Evolutionary conservation across 2,888 invertebrate genomes (phyloP), one percentile per base, ranked within the genome.

Genomic region (Pilophorus perplexus): DNA sequence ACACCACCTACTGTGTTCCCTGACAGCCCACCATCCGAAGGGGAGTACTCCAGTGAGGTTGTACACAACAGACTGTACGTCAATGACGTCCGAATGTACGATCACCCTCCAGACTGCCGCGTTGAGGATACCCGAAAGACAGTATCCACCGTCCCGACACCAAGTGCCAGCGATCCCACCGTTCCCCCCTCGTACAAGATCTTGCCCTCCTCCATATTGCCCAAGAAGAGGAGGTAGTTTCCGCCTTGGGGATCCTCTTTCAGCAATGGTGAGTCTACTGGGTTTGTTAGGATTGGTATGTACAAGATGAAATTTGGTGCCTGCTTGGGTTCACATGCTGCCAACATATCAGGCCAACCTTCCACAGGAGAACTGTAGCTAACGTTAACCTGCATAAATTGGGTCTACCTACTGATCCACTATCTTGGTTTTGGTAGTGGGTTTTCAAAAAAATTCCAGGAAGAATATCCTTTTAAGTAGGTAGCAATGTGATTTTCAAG

Each of bases 171-270:
- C 5, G 14, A 14, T 10, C 16, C 10, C 42, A 5, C 14, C 42
- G 33, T 42, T 14, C 14, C 42, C 54, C 28, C 2, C 22, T 28
- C 28, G 4, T 38, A 38, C n/a, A 55, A 38, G 38, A 38, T 33
- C 38, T 20, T 20, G 6, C 55, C 28, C 6, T 55, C 55, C 4
- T 55, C 55, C n/a, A 55, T 55, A 55, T 38, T 55, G 16, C 55
- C 55, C 3, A 55, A 55, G 38, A 55, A 55, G 27, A 22, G 55
- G 38, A 55, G 55, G 55, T 55, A 55, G 55, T 55, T 38, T 18
- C 3, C 20, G 55, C 23, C 27, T 16, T 8, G 3, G 38, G 38
- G 55, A 14, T 37, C 38, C 38, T 3, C 37, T 20, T 55, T 55
- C 14, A n/a, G 18, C 10, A 52, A 28, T 28, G 52, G 52, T 68